Conservation (phyloP, 2,888 invertebrate genomes). For the Polyommatus icarus region DNA sequence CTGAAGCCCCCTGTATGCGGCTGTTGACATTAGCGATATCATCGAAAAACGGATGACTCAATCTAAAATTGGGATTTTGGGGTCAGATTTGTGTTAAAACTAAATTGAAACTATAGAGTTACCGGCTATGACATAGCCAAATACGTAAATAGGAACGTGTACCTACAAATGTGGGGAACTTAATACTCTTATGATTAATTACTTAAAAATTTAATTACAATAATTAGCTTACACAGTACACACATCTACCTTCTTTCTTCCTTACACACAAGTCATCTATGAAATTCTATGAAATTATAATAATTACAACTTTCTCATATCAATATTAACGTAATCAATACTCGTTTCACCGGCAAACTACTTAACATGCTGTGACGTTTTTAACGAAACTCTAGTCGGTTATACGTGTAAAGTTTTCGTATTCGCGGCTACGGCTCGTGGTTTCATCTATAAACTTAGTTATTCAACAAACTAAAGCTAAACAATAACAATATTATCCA, state of each 20-base stretch:
- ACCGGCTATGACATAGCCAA: background rate
- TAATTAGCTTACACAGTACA: too few species aligned
- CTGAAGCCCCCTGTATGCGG: background rate
- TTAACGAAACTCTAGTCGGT: background rate
- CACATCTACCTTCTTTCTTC: too few species aligned
- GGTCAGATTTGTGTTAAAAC: background rate
- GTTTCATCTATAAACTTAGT: slow-evolving; percentile 48
- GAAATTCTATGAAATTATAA: too few species aligned
- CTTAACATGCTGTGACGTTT: slow-evolving; percentile 6
- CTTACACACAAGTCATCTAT: too few species aligned
- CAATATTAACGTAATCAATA: too few species aligned
- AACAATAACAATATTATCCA: slow-evolving; percentile 49
- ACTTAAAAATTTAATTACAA: too few species aligned
- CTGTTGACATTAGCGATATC: background rate
- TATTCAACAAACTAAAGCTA: slow-evolving; percentile 46
- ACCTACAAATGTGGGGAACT: too few species aligned
- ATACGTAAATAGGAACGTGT: too few species aligned
- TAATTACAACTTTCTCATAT: too few species aligned
- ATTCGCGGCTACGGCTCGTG: slow-evolving; percentile 42
- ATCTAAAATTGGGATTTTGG: background rate
- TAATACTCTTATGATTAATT: too few species aligned
- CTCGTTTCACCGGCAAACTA: background rate
- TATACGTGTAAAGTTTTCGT: slow-evolving; percentile 28
- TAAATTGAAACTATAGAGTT: background rate
- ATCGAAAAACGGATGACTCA: background rate